phyloP scores from a whole-genome alignment of 2,888 invertebrate species.

The Augiades crinisus region DNA sequence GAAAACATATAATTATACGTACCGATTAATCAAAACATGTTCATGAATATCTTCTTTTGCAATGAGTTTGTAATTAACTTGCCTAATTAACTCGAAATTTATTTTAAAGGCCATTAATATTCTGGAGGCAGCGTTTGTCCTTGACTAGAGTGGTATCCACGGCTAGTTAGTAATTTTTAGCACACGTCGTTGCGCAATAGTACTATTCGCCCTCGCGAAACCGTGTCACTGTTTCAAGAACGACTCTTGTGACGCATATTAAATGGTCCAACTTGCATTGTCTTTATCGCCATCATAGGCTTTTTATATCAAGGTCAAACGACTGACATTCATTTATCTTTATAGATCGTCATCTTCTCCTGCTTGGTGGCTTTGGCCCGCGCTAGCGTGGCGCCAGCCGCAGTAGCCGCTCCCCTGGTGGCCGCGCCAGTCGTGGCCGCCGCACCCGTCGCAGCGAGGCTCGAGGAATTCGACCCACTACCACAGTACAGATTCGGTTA shows the following conservation, averaged over 20 bases:
- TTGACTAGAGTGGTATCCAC: constrained; percentile 58
- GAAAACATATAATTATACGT: too few relatives aligned
- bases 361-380: constrained; percentile 57
- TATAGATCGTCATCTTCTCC: constrained; percentile 57
- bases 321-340: constrained; percentile 22
- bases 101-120: constrained; percentile 38
- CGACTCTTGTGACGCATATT: constrained; percentile 37
- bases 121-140: constrained; percentile 57
- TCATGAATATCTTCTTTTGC: too few relatives aligned
- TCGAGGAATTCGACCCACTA: constrained; percentile 75
- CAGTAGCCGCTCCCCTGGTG: constrained; percentile 39
- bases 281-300: neutral
- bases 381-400: constrained; percentile 48
- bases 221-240: constrained; percentile 77
- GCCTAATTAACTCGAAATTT: neutral
- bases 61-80: neutral
- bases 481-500: constrained; percentile 80
- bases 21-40: too few relatives aligned
- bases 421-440: constrained; percentile 50
- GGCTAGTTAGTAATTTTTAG: constrained; percentile 71
- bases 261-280: constrained; percentile 14
- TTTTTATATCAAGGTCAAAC: constrained; percentile 27
- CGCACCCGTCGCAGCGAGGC: constrained; percentile 40
- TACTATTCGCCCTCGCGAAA: constrained; percentile 63
- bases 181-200: constrained; percentile 61